Evolutionary conservation across 2,113 vertebrate species (phyloP).

Genomic region (Acrocephalus arundinaceus): DNA sequence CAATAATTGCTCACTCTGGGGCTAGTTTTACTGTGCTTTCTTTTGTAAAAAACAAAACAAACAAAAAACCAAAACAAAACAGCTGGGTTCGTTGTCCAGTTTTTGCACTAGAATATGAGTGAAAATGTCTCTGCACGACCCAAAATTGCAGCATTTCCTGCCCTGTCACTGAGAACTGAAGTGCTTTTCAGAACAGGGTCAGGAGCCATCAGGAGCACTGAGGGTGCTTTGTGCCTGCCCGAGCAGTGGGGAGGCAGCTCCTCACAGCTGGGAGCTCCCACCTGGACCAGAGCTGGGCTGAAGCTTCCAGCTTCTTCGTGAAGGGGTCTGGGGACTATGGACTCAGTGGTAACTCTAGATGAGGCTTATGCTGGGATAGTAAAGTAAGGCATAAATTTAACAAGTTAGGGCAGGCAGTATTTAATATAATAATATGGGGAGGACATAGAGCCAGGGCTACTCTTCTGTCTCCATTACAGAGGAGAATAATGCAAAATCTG

Average conservation of each 20-base stretch:
- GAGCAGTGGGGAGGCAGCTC: neutral
- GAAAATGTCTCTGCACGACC: neutral
- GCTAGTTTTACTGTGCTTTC: neutral
- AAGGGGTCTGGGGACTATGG: neutral
- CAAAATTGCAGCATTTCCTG: neutral
- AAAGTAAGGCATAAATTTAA: neutral
- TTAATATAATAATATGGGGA: neutral
- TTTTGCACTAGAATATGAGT: neutral
- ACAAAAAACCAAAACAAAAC: neutral
- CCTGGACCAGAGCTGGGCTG: neutral
- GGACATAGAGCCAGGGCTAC: neutral
- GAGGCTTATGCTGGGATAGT: neutral
- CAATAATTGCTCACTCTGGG: neutral
- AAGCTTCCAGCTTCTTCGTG: neutral
- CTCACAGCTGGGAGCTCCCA: fast-evolving
- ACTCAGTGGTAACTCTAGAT: neutral
- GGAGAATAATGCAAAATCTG: neutral
- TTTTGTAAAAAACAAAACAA: neutral
- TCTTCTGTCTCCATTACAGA: neutral
- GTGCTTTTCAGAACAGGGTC: neutral
- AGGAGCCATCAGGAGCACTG: neutral
- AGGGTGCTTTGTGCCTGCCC: neutral
- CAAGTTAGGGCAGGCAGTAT: neutral
- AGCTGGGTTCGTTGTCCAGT: fast-evolving
- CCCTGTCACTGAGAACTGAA: neutral